These are phyloP conservation scores for Ceyx cyanopectus DNA, from an alignment of 2,113 vertebrate species.

Conservation along the genomic window DNA sequence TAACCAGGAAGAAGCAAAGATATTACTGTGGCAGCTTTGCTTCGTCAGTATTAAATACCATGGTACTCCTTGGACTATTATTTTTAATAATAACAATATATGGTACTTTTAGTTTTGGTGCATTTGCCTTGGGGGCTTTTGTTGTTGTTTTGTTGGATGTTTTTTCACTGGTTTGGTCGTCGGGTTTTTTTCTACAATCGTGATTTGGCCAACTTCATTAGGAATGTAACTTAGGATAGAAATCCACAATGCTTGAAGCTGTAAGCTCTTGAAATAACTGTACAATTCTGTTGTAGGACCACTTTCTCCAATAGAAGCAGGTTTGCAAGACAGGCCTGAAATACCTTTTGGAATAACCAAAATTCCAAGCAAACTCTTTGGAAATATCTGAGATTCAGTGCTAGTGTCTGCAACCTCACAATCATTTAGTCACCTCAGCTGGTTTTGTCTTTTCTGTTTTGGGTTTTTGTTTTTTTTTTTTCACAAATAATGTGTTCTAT, in stretches of 20 bases:
- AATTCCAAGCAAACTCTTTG: not conserved
- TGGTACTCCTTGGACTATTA: conserved; percentile 64
- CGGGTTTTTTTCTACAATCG: conserved; percentile 9
- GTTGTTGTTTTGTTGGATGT: not conserved
- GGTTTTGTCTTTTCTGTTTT: not conserved
- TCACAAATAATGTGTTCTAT: not conserved
- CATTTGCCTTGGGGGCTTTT: conserved; percentile 53
- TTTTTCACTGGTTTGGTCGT: not conserved
- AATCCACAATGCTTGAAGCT: conserved; percentile 36
- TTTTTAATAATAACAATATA: conserved; percentile 55
- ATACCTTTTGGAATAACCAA: not conserved
- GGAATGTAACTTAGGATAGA: conserved; percentile 69
- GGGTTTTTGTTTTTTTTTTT: not conserved
- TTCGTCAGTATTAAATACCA: conserved; percentile 80
- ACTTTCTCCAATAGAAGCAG: not conserved
- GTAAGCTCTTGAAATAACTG: conserved; percentile 15
- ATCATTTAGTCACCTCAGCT: not conserved
- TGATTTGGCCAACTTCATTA: conserved; percentile 40
- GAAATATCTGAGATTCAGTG: not conserved
- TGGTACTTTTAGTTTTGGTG: conserved; percentile 72
- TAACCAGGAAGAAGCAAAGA: conserved; percentile 68
- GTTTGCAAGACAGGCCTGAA: not conserved
- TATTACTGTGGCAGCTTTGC: conserved; percentile 61
- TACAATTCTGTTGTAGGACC: not conserved
- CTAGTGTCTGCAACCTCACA: not conserved